Base-by-base conservation (phyloP, 1,140 invertebrate genomes). In the Atta texana region DNA sequence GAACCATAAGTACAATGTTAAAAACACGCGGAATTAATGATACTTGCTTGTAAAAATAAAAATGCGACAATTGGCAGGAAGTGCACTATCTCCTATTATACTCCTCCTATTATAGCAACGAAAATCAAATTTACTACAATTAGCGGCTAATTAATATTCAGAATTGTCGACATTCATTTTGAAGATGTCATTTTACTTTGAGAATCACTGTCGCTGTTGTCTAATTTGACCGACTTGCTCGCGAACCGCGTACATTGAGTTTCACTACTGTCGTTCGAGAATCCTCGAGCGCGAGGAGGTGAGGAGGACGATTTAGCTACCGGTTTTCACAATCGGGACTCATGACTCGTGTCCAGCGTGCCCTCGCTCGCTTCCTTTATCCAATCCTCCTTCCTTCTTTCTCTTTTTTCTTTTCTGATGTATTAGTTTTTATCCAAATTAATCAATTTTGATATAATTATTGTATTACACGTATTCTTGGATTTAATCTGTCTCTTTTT, bases 211-310 rank as follows among this genome's bases (percentile, higher is more conserved):
- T 80, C 55, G 34, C 59, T 61, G 74, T 72, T 88, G 82, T 88
- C 81, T 88, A 86, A 88, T 85, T 77, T 85, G 87, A 88, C 87
- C 87, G 81, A 88, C 87, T 88, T 88, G 85, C 53, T 84, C 80
- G 59, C 75, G 44, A 82, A 55, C 85, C 76, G 66, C 85, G 21
- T 72, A 80, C 55, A 64, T 44, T 59, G 69, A 88, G 85, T 88
- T 88, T 88, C 76, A 86, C 87, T 88, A 75, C 72, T 71, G 39
- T 78, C 75, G 44, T 74, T 61, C 39, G 61, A 66, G 49, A 84
- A 80, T 88, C 57, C 55, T 75, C 87, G 66, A 87, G 77, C 66
- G 63, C 64, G 77, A 75, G 61, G 55, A 75, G 44, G 69, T 24
- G 86, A 69, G 76, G 53, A 87, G 44, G 44, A 59, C 49, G 31